Percentiles rank a stretch among this genome's conserved stretches.
phyloP scores from a whole-genome alignment of 2,888 invertebrate species.

The Chloroclystis v-ata region DNA sequence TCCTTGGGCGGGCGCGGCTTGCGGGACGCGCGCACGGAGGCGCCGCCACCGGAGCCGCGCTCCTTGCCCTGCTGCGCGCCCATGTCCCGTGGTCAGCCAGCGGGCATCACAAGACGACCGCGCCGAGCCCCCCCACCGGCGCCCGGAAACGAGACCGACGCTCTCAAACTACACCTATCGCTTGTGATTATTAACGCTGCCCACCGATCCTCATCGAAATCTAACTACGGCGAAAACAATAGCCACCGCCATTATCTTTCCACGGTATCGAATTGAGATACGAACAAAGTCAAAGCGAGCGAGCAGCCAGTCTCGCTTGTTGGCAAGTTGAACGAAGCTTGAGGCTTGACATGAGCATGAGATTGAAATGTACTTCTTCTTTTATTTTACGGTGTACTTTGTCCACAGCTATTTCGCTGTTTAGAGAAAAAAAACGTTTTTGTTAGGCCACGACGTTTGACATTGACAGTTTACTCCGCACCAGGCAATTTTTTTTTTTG shows the following conservation, averaged over 20 bases:
- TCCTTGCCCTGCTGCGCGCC: constrained; percentile 97
- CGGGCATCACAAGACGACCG: too few relatives aligned
- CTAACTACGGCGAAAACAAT: background rate
- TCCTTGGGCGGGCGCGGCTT: constrained; percentile 88
- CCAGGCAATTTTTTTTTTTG: too few relatives aligned
- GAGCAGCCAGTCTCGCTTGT: background rate
- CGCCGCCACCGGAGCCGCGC: constrained; percentile 85
- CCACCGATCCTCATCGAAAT: background rate
- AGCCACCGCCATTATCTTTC: constrained; percentile 7
- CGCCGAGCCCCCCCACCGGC: background rate
- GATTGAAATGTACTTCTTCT: too few relatives aligned
- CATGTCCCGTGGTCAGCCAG: too few relatives aligned
- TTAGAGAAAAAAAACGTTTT: too few relatives aligned
- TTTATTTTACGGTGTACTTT: too few relatives aligned
- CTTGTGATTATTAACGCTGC: constrained; percentile 1
- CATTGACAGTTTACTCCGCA: too few relatives aligned
- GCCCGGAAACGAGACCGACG: too few relatives aligned
- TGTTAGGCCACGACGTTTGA: too few relatives aligned
- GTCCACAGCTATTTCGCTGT: too few relatives aligned
- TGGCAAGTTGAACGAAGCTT: background rate
- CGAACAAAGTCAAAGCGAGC: background rate
- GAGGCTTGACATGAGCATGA: too few relatives aligned
- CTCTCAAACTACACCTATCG: constrained; percentile 2
- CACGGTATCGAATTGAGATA: background rate
- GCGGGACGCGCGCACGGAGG: constrained; percentile 85